These are phyloP conservation scores for Lithobates pipiens DNA, from an alignment of 2,797 vertebrate genomes.

Conservation along the genomic window DNA sequence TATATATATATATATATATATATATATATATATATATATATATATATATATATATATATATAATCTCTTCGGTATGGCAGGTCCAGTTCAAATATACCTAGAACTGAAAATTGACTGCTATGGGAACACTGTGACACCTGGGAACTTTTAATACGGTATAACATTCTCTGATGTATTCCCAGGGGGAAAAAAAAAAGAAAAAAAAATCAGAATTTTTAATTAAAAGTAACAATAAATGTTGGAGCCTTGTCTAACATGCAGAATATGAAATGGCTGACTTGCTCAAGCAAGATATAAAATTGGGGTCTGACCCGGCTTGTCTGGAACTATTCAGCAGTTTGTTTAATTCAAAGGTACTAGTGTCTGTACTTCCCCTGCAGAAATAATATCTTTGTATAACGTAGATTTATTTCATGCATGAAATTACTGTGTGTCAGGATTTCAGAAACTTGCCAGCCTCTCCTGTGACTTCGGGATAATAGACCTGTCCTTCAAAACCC, in stretches of 20 bases:
- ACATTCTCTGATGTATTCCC: background rate
- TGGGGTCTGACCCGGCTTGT: background rate
- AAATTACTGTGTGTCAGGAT: slow-evolving; percentile 21
- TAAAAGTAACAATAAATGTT: slow-evolving; percentile 6
- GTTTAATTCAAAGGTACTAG: slow-evolving; percentile 28
- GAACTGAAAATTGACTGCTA: background rate
- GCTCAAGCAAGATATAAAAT: background rate
- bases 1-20: no score
- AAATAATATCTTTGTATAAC: slow-evolving; percentile 40
- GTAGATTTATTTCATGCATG: slow-evolving; percentile 33
- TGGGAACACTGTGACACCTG: no score
- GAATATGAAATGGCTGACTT: background rate
- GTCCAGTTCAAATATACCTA: background rate
- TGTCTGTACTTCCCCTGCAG: slow-evolving; percentile 31
- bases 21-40: no score
- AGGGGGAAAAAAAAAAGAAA: background rate
- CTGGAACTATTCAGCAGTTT: slow-evolving; percentile 23
- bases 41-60: no score
- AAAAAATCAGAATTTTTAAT: background rate
- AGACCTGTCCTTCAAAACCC: background rate
- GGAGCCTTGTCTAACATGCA: background rate
- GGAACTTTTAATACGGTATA: no score
- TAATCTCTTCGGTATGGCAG: background rate
- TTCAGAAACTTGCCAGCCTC: slow-evolving; percentile 17
- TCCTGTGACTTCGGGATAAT: background rate